Base-by-base conservation (phyloP, 2,797 vertebrate genomes). In the Tokudaia tokunoshimensis region DNA sequence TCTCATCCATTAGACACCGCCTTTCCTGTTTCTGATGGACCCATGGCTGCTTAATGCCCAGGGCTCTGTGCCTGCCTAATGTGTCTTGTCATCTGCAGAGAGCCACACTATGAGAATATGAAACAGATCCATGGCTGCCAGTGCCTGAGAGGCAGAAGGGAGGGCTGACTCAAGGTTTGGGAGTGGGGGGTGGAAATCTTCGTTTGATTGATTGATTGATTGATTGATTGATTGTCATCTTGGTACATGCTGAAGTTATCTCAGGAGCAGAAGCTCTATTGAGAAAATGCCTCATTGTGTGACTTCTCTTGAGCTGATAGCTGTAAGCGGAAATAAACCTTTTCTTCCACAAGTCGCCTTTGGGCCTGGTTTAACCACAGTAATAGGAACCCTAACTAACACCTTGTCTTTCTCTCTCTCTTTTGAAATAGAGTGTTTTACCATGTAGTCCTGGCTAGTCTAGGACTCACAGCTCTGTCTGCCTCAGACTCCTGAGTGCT, bases 51-150 rank as follows among this genome's bases (percentile, higher is more conserved):
- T 70, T 81, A 55, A 9, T 52, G 1, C 31, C 2, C 4, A 8
- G 84, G 17, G 37, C 52, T 47, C 65, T 24, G 34, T 82, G 52
- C 65, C 55, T 0, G 0, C 20, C n/a, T 22, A 37, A 10, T 79
- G 57, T 34, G 26, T 74, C 88, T 91, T 92, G 83, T 82, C 74
- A 37, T 88, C 67, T 70, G 37, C 63, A 75, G 75, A 81, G 91
- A 82, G 55, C 47, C 63, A 10, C 31, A 22, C 47, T 34, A 0
- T 34, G 50, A 79, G 75, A 37, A 10, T 20, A 31, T 44, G 76
- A 79, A 76, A 24, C 70, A 75, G 80, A 37, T 80, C 17, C 24
- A 1, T 34, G 31, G 37, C 79, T 63, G 14, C 76, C 61, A 50
- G 47, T 9, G 34, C 11, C 41, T 13, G 22, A 63, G 70, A 31